Evolutionary conservation across 2,113 vertebrate species (phyloP).

Genomic region (Hippocampus barbouri): DNA sequence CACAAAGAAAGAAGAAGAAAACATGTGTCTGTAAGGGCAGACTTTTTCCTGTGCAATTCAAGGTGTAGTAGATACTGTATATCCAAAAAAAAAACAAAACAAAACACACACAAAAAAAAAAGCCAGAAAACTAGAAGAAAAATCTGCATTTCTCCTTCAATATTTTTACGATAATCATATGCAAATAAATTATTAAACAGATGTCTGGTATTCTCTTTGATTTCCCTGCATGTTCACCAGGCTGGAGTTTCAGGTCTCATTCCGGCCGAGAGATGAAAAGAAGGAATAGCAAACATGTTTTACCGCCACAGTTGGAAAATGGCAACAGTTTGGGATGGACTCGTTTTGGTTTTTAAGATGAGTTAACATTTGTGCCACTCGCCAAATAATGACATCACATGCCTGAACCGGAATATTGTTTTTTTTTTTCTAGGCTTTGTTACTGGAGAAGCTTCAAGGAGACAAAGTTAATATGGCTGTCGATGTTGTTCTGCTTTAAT

Average conservation of each 20-base stretch:
- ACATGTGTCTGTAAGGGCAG: constrained; percentile 57
- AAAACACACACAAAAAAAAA: constrained; percentile 31
- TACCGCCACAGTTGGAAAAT: constrained; percentile 55
- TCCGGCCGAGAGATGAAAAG: constrained; percentile 47
- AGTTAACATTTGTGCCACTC: constrained; percentile 48
- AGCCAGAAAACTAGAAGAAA: constrained; percentile 55
- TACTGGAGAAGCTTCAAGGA: constrained; percentile 58
- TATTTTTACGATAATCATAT: constrained; percentile 77
- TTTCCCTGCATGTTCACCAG: constrained; percentile 54
- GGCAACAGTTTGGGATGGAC: constrained; percentile 49
- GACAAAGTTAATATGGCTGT: constrained; percentile 53
- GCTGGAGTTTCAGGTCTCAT: constrained; percentile 50
- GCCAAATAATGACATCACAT: constrained; percentile 58
- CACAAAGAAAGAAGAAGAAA: constrained; percentile 56
- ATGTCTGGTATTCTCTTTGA: constrained; percentile 69
- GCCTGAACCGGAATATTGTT: constrained; percentile 29
- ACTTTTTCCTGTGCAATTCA: constrained; percentile 65
- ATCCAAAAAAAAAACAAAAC: constrained; percentile 22
- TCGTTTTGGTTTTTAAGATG: constrained; percentile 61
- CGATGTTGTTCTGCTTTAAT: constrained; percentile 50
- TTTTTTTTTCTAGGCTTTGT: constrained; percentile 23
- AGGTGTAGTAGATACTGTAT: constrained; percentile 59
- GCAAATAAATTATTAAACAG: constrained; percentile 75
- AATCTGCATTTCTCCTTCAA: constrained; percentile 70
- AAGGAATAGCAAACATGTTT: constrained; percentile 44